Base-by-base conservation (phyloP, 2,113 vertebrate species). In the Xenopus laevis region DNA sequence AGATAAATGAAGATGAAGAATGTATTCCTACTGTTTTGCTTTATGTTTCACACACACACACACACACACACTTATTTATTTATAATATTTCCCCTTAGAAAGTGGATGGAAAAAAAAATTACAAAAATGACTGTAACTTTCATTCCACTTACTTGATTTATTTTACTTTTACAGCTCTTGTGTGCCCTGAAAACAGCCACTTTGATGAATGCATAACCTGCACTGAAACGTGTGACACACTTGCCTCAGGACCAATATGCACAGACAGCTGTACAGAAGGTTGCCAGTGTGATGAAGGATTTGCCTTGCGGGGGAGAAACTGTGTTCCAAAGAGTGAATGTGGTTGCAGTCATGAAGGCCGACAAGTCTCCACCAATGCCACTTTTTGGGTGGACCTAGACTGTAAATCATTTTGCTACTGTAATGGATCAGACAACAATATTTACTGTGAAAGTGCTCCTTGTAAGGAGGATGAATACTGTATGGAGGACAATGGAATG, bases 311-410 rank as follows among this genome's bases (percentile, higher is more conserved):
- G 0, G 93, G 91, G 0, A 84, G 86, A 44, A 89, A 82, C 65
- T 99, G 97, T 0, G 85, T 99, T 21, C 80, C 92, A 0, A 91
- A 92, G 2, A 89, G 92, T 0, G 95, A 98, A 45, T 99, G 97
- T 0, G 97, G 97, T 86, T 99, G 97, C 84, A 83, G 79, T 65
- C 92, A 93, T 2, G 92, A 94, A 64, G 95, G 95, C 0, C 93
- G 87, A 21, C 93, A 93, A 59, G 85, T 98, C 77, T 88, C 90
- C 77, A 96, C 95, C 63, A 97, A 97, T 71, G 93, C 96, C 84
- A 97, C 94, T 64, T 99, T 98, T 81, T 98, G 97, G 97, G 94
- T 93, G 0, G 96, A 98, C 78, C 89, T 94, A 72, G 89, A 97
- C 79, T 99, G 97, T 83, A 95, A 95, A 79, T 94, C 95, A 74